Evolutionary conservation across 2,888 invertebrate genomes (phyloP).

Genomic region (Amblyteles armatorius): DNA sequence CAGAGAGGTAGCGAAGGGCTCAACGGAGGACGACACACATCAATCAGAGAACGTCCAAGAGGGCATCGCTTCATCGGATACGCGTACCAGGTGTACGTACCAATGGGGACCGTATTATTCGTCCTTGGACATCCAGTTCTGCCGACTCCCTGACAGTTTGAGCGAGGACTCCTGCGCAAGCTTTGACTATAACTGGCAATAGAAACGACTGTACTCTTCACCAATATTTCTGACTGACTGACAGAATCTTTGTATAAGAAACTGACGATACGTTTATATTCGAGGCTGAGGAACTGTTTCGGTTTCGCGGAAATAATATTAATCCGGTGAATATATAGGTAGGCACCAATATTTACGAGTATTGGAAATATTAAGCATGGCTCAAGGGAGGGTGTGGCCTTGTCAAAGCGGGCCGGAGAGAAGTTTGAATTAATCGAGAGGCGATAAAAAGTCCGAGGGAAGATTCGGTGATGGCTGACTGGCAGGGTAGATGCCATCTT

Average conservation of each 20-base stretch:
- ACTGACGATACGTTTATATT: background rate
- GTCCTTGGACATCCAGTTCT: slow-evolving; percentile 57
- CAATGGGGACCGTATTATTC: slow-evolving; percentile 60
- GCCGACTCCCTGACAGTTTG: slow-evolving; percentile 31
- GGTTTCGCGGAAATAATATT: background rate
- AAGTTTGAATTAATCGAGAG: slow-evolving; percentile 39
- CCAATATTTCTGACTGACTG: background rate
- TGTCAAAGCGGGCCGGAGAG: background rate
- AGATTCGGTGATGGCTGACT: slow-evolving; percentile 47
- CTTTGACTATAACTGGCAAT: slow-evolving; percentile 24
- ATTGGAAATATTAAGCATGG: background rate
- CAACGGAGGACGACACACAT: slow-evolving; percentile 78
- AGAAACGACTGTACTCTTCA: slow-evolving; percentile 40
- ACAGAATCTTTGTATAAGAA: slow-evolving; percentile 6
- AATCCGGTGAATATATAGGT: background rate
- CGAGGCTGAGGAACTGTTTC: background rate
- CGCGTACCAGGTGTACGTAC: slow-evolving; percentile 72
- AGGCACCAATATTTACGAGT: background rate
- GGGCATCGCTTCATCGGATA: slow-evolving; percentile 65
- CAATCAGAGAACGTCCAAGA: slow-evolving; percentile 75
- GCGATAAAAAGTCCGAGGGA: slow-evolving; percentile 46
- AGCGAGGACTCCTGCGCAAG: slow-evolving; percentile 46
- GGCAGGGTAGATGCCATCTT: slow-evolving; percentile 60
- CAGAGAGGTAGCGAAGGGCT: slow-evolving; percentile 33
- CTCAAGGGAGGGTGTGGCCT: background rate